A percentile compares a stretch with the other conserved stretches of the same genome.
These are phyloP conservation scores for Alca torda DNA, from an alignment of 2,797 vertebrate species.

Conservation along the genomic window DNA sequence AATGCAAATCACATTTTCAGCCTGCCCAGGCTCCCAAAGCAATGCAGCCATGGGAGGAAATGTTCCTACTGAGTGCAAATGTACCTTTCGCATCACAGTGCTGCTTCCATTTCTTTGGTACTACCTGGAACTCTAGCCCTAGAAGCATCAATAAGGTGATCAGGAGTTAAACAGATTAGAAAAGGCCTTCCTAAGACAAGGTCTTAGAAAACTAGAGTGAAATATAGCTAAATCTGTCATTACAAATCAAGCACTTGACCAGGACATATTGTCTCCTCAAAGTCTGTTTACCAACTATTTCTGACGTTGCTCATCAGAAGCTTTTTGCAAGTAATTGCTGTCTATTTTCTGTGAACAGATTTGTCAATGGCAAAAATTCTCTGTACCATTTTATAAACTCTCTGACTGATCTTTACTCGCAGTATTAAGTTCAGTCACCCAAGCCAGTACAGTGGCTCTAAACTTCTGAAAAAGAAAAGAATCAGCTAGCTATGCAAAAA, in stretches of 20 bases:
- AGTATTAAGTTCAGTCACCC: background rate
- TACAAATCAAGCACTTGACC: background rate
- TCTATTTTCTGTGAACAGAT: background rate
- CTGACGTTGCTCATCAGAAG: background rate
- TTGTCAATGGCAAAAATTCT: background rate
- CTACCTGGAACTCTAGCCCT: background rate
- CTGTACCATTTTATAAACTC: background rate
- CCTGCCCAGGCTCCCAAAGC: background rate
- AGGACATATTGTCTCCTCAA: background rate
- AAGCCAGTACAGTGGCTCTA: background rate
- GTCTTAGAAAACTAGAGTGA: background rate
- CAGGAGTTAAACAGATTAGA: background rate
- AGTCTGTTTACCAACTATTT: background rate
- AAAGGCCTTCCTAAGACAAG: background rate
- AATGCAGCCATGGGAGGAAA: background rate
- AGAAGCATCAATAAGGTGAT: background rate
- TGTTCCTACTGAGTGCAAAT: background rate
- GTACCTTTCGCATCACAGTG: background rate
- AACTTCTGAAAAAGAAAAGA: background rate
- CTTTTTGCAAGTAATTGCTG: background rate
- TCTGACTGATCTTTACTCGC: background rate
- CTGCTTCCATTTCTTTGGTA: background rate
- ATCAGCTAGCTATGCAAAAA: background rate
- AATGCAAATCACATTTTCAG: background rate
- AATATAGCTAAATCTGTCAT: background rate